Evolutionary conservation across 2,113 vertebrate species (phyloP), one percentile per base, ranked within the genome.

Genomic region (Hippocampus comes): DNA sequence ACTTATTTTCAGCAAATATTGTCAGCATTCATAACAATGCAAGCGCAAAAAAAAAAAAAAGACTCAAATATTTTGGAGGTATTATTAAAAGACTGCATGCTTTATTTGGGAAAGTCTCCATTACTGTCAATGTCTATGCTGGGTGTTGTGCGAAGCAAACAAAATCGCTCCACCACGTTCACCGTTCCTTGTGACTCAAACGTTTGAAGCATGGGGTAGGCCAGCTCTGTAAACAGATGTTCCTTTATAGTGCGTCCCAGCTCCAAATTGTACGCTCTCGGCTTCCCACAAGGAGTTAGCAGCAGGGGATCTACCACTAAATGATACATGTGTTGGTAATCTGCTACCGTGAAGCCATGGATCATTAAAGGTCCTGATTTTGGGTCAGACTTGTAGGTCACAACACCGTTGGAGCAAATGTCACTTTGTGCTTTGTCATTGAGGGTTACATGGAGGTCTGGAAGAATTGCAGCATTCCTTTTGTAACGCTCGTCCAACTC

Each of bases 221-320:
- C 79, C 61, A 93, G 76, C 74, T 87, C 88, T 67, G 78, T 61
- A 77, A 92, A 90, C 63, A 93, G 89, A 72, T 73, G 86, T 30
- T 90, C 88, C 68, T 93, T 93, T 70, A 92, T 87, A 67, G 69
- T 70, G 15, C 86, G 84, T 12, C 91, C 92, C 75, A 91, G 79
- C 79, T 90, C 71, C 86, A 89, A 38, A 53, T 84, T 90, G 81
- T 91, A 90, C 64, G 76, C 72, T 73, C 57, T 41, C 4, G 70
- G 83, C 53, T 83, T 85, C 56, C 91, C 86, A 0, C 72, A 70
- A 23, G 87, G 70, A 9, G 67, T 87, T 46, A 82, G 60, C 59
- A 91, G 86, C 78, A 92, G 83, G 0, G 89, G 87, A 68, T 93
- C 91, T 5, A 93, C 91, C 80, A 92, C 88, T 0, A 87, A 73